phyloP scores from a whole-genome alignment of 1,140 invertebrate species.

The Dinoponera quadriceps region DNA sequence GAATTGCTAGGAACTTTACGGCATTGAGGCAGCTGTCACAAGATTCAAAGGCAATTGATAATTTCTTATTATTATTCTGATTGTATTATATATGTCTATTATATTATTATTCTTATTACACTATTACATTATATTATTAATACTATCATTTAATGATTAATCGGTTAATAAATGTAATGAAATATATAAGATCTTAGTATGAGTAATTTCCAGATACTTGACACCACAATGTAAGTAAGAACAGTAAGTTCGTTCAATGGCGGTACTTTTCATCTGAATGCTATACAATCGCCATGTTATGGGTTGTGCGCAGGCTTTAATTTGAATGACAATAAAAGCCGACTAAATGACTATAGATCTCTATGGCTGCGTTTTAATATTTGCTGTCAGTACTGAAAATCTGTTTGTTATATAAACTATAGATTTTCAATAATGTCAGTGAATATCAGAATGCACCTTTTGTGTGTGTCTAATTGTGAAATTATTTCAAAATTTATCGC shows the following conservation, averaged over 20 bases:
- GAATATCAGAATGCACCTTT: too few species aligned
- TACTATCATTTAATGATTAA: constrained; percentile 78
- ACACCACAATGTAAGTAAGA: too few species aligned
- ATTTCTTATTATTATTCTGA: constrained; percentile 80
- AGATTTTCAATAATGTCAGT: too few species aligned
- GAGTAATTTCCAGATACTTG: constrained; percentile 76
- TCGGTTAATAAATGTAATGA: constrained; percentile 80
- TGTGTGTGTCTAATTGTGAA: too few species aligned
- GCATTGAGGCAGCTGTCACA: constrained; percentile 86
- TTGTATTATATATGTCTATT: constrained; percentile 82
- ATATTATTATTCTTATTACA: constrained; percentile 78
- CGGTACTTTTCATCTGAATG: constrained; percentile 41
- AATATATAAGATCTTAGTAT: constrained; percentile 81
- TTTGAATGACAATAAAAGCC: too few species aligned
- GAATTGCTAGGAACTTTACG: constrained; percentile 83
- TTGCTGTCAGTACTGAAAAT: too few species aligned
- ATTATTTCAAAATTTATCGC: too few species aligned
- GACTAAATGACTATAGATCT: too few species aligned
- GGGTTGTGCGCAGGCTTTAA: too few species aligned
- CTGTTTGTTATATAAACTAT: too few species aligned
- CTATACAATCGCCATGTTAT: too few species aligned
- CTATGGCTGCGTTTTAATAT: too few species aligned
- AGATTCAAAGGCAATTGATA: constrained; percentile 81
- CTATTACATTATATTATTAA: constrained; percentile 64
- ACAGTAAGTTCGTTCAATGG: neutral